phyloP scores from a whole-genome alignment of 2,888 invertebrate genomes.

The Helicoverpa assulta region DNA sequence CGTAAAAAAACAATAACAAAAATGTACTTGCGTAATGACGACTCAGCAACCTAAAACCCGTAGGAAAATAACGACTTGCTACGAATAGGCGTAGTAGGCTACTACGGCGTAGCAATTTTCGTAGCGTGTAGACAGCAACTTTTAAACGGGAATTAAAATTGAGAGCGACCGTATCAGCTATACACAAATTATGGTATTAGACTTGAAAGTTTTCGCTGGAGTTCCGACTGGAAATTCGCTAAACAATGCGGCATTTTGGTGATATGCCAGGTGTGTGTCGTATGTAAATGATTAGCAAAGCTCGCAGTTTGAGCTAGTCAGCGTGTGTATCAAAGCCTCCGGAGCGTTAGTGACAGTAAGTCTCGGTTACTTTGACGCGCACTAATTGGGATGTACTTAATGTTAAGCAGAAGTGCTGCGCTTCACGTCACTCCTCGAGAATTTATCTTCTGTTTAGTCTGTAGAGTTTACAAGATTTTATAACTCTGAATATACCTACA shows the following conservation, averaged over 20 bases:
- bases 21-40: background rate
- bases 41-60: conserved; percentile 6
- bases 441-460: background rate
- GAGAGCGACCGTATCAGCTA: conserved; percentile 5
- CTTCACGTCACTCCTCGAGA: background rate
- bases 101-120: conserved; percentile 7
- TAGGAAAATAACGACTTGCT: conserved; percentile 22
- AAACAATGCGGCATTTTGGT: conserved; percentile 10
- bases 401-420: conserved; percentile 12
- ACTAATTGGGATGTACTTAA: conserved; percentile 48
- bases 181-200: background rate
- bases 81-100: conserved; percentile 30
- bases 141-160: conserved; percentile 23
- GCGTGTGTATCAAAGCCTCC: conserved; percentile 37
- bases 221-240: background rate
- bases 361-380: conserved; percentile 37
- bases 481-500: background rate
- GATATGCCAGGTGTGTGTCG: conserved; percentile 1
- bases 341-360: conserved; percentile 32
- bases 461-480: background rate
- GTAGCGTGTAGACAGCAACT: conserved; percentile 22
- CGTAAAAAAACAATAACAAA: background rate
- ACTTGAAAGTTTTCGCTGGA: background rate
- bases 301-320: conserved; percentile 9
- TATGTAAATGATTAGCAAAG: conserved; percentile 20